Conservation (phyloP, 2,797 vertebrate genomes). For the Poecilia gillii region DNA sequence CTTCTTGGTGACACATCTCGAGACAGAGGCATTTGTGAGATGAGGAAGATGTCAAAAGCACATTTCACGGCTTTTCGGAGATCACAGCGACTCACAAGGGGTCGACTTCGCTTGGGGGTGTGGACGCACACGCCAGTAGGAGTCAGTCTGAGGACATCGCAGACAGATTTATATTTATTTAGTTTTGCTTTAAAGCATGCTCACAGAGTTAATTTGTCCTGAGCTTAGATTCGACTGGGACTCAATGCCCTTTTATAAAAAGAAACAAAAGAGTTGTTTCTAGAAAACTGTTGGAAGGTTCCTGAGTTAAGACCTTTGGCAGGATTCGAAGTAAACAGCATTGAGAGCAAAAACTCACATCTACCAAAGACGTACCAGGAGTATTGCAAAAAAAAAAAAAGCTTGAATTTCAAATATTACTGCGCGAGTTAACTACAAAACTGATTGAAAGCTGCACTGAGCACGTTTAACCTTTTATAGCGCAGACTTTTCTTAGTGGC, state of each 20-base stretch:
- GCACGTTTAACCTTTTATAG: constrained; percentile 1
- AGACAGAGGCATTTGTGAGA: constrained; percentile 67
- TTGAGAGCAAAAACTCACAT: constrained; percentile 42
- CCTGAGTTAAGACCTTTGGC: constrained; percentile 80
- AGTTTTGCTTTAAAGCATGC: constrained; percentile 12
- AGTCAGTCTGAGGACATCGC: constrained; percentile 30
- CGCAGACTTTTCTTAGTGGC: constrained; percentile 48
- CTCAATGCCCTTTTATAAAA: constrained; percentile 31
- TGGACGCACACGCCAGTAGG: constrained; percentile 52
- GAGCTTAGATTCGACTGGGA: constrained; percentile 56
- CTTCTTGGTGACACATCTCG: constrained; percentile 37
- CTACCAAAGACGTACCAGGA: constrained; percentile 38
- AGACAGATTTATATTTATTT: background rate
- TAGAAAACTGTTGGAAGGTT: constrained; percentile 56
- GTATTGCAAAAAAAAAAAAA: constrained; percentile 37
- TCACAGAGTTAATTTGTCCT: constrained; percentile 50
- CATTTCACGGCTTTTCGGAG: constrained; percentile 54
- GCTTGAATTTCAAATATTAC: constrained; percentile 40
- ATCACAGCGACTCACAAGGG: constrained; percentile 51
- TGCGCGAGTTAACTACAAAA: constrained; percentile 40
- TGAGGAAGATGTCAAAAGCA: constrained; percentile 67
- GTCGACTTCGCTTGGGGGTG: constrained; percentile 36
- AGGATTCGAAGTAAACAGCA: constrained; percentile 72
- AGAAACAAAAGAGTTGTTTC: constrained; percentile 30
- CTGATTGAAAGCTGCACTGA: constrained; percentile 32